Evolutionary conservation across 2,113 vertebrate genomes (phyloP).

Genomic region (Neolamprologus longior): DNA sequence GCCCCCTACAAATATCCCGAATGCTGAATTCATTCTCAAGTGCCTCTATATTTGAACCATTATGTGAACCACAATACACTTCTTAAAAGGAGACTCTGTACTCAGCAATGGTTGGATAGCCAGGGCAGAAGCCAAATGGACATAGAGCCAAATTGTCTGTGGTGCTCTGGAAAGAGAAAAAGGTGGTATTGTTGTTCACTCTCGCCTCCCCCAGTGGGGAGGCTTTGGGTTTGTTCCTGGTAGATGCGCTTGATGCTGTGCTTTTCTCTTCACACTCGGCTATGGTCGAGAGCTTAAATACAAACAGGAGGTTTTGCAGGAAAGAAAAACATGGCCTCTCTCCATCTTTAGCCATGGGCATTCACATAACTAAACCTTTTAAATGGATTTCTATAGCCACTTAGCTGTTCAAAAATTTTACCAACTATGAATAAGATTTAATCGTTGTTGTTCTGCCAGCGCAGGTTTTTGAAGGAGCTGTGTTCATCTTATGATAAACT

Average conservation of each 20-base stretch:
- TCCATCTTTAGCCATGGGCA: not conserved
- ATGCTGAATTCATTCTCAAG: not conserved
- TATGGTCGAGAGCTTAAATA: not conserved
- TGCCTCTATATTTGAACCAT: slow-evolving; percentile 26
- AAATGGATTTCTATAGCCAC: not conserved
- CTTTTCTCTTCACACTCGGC: slow-evolving; percentile 16
- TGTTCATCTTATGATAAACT: not conserved
- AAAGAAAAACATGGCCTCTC: not conserved
- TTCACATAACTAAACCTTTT: not conserved
- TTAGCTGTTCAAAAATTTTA: not conserved
- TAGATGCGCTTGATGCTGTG: slow-evolving; percentile 1
- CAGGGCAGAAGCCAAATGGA: slow-evolving; percentile 32
- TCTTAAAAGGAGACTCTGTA: slow-evolving; percentile 5
- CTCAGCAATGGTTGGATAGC: slow-evolving; percentile 25
- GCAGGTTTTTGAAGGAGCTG: not conserved
- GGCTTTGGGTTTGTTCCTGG: slow-evolving; percentile 19
- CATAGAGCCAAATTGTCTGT: slow-evolving; percentile 36
- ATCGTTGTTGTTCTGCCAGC: not conserved
- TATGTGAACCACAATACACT: slow-evolving; percentile 24
- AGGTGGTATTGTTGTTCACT: slow-evolving; percentile 36
- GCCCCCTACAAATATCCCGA: not conserved
- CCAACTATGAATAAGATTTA: not conserved
- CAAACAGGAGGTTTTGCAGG: not conserved
- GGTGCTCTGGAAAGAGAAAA: slow-evolving; percentile 26
- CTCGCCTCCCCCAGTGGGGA: not conserved